Percentiles rank a stretch among this genome's conserved stretches.
phyloP scores from a whole-genome alignment of 2,797 vertebrate genomes.

The Florisuga fusca region DNA sequence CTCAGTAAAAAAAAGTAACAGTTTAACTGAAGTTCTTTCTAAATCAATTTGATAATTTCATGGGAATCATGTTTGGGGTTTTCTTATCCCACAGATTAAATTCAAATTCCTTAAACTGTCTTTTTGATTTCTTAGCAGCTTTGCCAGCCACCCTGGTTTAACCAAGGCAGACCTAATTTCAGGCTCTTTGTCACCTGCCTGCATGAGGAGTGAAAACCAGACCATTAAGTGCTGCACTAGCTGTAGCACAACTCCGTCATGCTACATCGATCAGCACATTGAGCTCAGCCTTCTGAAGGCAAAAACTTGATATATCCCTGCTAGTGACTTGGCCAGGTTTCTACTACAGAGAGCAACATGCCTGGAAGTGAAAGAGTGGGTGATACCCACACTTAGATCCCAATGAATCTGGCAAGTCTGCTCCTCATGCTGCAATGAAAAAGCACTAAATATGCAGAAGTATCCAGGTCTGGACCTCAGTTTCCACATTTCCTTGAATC shows the following conservation, averaged over 20 bases:
- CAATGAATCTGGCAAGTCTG: no score
- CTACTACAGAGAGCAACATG: no score
- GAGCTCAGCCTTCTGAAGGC: not conserved
- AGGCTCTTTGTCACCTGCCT: not conserved
- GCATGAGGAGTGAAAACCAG: not conserved
- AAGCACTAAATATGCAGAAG: no score
- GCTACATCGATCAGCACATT: not conserved
- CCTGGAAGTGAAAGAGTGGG: no score
- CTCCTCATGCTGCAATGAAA: no score
- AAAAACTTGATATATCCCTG: not conserved
- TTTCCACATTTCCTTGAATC: no score
- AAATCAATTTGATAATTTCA: not conserved
- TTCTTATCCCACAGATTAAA: not conserved
- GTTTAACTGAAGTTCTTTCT: not conserved
- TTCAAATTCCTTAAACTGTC: not conserved
- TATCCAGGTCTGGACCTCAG: no score
- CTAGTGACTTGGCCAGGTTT: no score
- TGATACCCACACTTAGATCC: no score
- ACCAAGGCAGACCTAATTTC: not conserved
- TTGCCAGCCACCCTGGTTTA: not conserved
- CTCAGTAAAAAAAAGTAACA: not conserved
- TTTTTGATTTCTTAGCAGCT: not conserved
- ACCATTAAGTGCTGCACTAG: not conserved
- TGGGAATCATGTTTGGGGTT: not conserved
- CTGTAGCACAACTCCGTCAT: not conserved